phyloP scores from a whole-genome alignment of 2,888 invertebrate genomes.

The Beris morrisii region DNA sequence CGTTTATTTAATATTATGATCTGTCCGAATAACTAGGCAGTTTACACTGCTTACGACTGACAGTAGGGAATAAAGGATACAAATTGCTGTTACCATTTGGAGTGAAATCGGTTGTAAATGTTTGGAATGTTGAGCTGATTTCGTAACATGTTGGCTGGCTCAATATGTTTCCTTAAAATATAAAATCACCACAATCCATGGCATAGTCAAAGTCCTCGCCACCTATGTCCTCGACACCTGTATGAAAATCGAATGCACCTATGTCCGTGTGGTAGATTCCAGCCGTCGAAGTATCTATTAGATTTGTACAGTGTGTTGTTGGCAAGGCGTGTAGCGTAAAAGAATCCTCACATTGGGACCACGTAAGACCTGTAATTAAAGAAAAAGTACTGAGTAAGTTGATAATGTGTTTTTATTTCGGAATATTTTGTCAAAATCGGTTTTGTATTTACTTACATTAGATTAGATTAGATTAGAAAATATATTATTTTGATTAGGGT shows the following conservation, averaged over 20 bases:
- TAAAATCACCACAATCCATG: slow-evolving; percentile 72
- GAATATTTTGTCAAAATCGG: too few relatives aligned
- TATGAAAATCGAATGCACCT: slow-evolving; percentile 61
- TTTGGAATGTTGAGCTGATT: neutral
- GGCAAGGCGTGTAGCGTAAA: slow-evolving; percentile 68
- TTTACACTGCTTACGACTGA: neutral
- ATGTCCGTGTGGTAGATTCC: slow-evolving; percentile 68
- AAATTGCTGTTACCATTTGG: neutral
- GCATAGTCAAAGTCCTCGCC: slow-evolving; percentile 70
- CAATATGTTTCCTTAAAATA: slow-evolving; percentile 59
- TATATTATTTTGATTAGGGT: too few relatives aligned
- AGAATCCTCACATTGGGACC: slow-evolving; percentile 69
- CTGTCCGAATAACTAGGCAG: neutral
- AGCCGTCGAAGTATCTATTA: slow-evolving; percentile 60
- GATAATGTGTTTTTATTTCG: too few relatives aligned
- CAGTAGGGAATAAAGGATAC: neutral
- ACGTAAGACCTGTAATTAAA: slow-evolving; percentile 59
- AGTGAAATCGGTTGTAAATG: neutral
- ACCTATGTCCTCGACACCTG: slow-evolving; percentile 57
- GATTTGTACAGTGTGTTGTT: slow-evolving; percentile 65
- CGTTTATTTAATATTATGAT: neutral
- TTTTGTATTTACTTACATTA: too few relatives aligned
- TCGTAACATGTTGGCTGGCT: too few relatives aligned
- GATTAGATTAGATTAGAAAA: too few relatives aligned
- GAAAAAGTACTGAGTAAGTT: neutral